A percentile compares a stretch with the other conserved stretches of the same genome.
Conservation (phyloP, 2,888 invertebrate genomes). For the Xestia ashworthii region DNA sequence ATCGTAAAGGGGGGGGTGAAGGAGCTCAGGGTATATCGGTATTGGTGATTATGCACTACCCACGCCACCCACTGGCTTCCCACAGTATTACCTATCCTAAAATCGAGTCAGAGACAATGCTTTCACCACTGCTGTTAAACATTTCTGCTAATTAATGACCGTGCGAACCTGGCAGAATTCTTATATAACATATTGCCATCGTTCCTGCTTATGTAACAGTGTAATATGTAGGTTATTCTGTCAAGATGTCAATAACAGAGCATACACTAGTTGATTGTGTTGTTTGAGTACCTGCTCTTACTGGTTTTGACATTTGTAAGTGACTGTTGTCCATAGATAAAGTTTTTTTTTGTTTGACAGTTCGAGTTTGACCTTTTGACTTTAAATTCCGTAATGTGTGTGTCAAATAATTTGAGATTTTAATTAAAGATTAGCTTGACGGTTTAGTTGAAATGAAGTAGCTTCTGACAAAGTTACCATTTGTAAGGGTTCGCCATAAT, state of each 20-base stretch:
- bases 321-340: conserved; percentile 38
- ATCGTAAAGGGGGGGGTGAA: conserved; percentile 47
- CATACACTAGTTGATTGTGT: conserved; percentile 55
- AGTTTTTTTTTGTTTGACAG: conserved; percentile 6
- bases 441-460: not conserved
- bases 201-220: conserved; percentile 44
- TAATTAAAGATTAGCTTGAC: conserved; percentile 25
- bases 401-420: conserved; percentile 28
- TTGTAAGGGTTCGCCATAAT: not conserved
- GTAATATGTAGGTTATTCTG: conserved; percentile 61
- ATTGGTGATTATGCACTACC: conserved; percentile 78
- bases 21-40: conserved; percentile 70
- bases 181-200: conserved; percentile 61
- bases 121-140: conserved; percentile 80
- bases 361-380: conserved; percentile 16
- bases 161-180: conserved; percentile 65
- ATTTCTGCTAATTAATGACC: conserved; percentile 83
- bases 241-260: conserved; percentile 62
- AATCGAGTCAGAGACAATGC: conserved; percentile 78
- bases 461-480: not conserved
- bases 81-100: conserved; percentile 72
- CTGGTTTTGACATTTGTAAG: conserved; percentile 40
- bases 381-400: conserved; percentile 1
- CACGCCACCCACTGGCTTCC: conserved; percentile 82
- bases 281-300: conserved; percentile 41